These are phyloP conservation scores for Leptinotarsa juncta DNA, from an alignment of 2,888 invertebrate genomes.

Conservation along the genomic window DNA sequence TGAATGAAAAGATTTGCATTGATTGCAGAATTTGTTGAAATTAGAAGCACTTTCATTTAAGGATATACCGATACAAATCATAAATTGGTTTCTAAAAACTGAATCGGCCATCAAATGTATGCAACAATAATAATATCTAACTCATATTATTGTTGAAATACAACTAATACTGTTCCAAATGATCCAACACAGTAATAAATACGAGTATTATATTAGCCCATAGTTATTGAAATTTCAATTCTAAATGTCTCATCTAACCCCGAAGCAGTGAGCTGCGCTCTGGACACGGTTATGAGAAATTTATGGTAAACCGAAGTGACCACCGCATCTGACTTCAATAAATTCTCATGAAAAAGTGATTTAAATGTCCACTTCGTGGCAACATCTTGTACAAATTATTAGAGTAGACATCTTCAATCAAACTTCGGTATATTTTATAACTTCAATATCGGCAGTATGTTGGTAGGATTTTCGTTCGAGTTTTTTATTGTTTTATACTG, in stretches of 20 bases:
- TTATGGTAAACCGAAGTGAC: slow-evolving; percentile 40
- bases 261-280: slow-evolving; percentile 23
- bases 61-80: too few relatives aligned
- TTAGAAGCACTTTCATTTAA: too few relatives aligned
- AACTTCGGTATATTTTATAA: slow-evolving; percentile 50
- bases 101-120: too few relatives aligned
- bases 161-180: background rate
- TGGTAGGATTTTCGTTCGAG: slow-evolving; percentile 19
- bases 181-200: background rate
- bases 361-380: slow-evolving; percentile 41
- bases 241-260: slow-evolving; percentile 25
- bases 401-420: slow-evolving; percentile 44
- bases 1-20: too few relatives aligned
- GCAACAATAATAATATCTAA: too few relatives aligned
- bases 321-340: slow-evolving; percentile 44
- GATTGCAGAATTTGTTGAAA: too few relatives aligned
- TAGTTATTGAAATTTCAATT: slow-evolving; percentile 13
- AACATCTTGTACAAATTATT: slow-evolving; percentile 53
- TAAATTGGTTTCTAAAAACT: too few relatives aligned
- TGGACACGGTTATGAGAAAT: slow-evolving; percentile 39
- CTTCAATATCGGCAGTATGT: slow-evolving; percentile 41
- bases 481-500: slow-evolving; percentile 4
- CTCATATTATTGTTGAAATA: background rate
- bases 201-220: background rate
- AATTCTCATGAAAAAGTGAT: slow-evolving; percentile 46